Percentiles rank a stretch among this genome's conserved stretches.
phyloP scores from a whole-genome alignment of 2,113 vertebrate genomes.

The Anser cygnoides region DNA sequence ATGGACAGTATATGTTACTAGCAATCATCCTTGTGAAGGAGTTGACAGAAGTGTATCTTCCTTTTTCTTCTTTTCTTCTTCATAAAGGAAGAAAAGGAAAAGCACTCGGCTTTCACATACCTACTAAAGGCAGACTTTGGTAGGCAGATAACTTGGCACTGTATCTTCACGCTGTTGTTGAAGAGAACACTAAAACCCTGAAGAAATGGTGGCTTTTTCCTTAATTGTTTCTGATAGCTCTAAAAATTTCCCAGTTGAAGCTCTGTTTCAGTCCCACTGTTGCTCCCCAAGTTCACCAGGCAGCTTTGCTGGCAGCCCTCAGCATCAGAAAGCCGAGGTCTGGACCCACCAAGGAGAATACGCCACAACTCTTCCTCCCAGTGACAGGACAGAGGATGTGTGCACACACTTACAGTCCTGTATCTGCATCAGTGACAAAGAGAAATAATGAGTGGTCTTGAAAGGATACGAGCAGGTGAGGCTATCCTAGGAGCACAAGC shows the following conservation, averaged over 20 bases:
- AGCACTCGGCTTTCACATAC: neutral
- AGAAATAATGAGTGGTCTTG: neutral
- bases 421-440: neutral
- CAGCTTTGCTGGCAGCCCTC: neutral
- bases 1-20: neutral
- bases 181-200: neutral
- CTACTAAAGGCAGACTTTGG: neutral
- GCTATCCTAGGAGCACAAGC: neutral
- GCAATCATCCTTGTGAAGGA: neutral
- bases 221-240: neutral
- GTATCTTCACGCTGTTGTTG: neutral
- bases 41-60: neutral
- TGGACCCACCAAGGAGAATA: rapidly evolving
- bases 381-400: neutral
- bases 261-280: neutral
- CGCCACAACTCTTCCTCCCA: rapidly evolving
- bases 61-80: neutral
- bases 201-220: neutral
- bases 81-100: neutral
- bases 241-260: neutral
- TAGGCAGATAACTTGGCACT: neutral
- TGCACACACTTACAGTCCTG: rapidly evolving
- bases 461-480: neutral
- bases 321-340: neutral
- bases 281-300: neutral